Evolutionary conservation across 2,797 vertebrate genomes (phyloP).

Genomic region (Melanotaenia maccullochi): DNA sequence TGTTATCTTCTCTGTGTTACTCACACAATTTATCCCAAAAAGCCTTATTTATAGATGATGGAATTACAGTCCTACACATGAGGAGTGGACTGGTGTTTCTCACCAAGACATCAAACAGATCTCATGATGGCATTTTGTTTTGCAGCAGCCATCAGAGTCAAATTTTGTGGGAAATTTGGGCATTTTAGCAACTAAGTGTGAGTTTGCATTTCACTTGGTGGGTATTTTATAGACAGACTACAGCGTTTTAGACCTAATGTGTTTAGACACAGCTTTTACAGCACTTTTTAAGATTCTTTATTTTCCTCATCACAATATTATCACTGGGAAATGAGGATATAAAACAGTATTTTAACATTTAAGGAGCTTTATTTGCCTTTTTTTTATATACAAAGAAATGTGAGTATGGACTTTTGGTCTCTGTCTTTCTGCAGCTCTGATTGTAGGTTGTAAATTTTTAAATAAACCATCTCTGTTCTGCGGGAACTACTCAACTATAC

Average conservation of each 20-base stretch:
- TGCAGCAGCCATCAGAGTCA: background rate
- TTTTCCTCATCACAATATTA: background rate
- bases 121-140: background rate
- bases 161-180: background rate
- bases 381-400: no score
- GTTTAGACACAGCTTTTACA: constrained; percentile 9
- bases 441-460: constrained; percentile 7
- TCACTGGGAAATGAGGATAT: background rate
- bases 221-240: constrained; percentile 6
- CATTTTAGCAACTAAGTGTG: background rate
- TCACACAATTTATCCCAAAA: constrained; percentile 3
- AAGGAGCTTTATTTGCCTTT: background rate
- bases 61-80: background rate
- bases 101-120: background rate
- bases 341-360: constrained; percentile 1
- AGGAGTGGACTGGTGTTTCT: background rate
- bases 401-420: no score
- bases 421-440: no score
- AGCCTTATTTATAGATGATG: background rate
- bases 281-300: background rate
- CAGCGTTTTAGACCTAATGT: background rate
- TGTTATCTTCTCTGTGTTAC: background rate
- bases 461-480: background rate
- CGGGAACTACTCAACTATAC: constrained; percentile 17
- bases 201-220: constrained; percentile 1